Evolutionary conservation across 1,140 invertebrate genomes (phyloP).

Genomic region (Saccostrea echinata): DNA sequence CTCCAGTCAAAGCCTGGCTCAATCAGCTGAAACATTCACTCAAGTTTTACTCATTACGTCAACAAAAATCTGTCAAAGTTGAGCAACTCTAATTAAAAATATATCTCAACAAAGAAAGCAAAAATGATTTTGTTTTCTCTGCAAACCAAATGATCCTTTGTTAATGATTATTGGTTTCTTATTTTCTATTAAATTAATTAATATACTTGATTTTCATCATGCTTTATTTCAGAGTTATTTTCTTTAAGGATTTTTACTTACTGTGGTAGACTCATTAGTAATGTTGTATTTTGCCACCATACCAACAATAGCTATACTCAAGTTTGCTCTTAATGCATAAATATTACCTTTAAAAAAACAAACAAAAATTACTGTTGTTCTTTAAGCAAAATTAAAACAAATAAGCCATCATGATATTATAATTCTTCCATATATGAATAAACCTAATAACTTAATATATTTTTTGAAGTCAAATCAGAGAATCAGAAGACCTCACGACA

Average conservation of each 20-base stretch:
- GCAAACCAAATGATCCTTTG: too few species aligned
- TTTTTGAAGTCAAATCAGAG: too few species aligned
- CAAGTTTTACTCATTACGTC: background rate
- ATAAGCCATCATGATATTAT: background rate
- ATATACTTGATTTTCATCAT: too few species aligned
- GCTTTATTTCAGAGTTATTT: background rate
- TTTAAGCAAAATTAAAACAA: background rate
- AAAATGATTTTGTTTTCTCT: too few species aligned
- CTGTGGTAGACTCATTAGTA: slow-evolving; percentile 55
- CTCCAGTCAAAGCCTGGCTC: slow-evolving; percentile 89
- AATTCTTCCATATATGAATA: too few species aligned
- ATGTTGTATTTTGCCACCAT: slow-evolving; percentile 88
- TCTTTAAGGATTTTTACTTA: background rate
- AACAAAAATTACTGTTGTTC: background rate
- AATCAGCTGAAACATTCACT: background rate
- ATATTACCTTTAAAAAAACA: slow-evolving; percentile 82
- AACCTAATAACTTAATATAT: too few species aligned
- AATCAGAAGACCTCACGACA: too few species aligned
- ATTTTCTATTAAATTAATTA: too few species aligned
- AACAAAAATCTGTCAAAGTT: too few species aligned
- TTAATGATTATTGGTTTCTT: too few species aligned
- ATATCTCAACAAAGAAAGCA: too few species aligned
- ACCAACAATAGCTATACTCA: slow-evolving; percentile 97
- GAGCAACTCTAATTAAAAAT: too few species aligned
- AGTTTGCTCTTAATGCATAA: slow-evolving; percentile 96